phyloP scores from a whole-genome alignment of 1,140 invertebrate species.

The Camponotus pennsylvanicus region DNA sequence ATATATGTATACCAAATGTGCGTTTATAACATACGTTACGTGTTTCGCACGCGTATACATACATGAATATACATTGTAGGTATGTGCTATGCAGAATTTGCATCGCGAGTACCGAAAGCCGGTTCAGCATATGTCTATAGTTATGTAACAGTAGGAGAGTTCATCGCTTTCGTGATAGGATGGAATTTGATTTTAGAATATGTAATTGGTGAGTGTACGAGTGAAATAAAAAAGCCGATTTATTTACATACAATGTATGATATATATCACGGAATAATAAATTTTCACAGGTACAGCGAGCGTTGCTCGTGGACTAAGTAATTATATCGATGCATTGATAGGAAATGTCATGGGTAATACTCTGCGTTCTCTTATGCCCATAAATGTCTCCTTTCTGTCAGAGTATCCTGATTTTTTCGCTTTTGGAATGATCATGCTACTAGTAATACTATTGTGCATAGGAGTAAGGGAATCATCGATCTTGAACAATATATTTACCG shows the following conservation, averaged over 20 bases:
- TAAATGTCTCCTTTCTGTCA: constrained; percentile 90
- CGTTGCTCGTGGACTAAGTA: constrained; percentile 96
- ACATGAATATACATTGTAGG: constrained; percentile 82
- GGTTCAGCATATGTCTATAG: constrained; percentile 96
- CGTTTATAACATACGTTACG: not conserved
- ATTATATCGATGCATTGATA: constrained; percentile 94
- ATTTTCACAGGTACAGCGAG: constrained; percentile 91
- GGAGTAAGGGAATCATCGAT: constrained; percentile 96
- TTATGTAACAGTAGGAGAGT: constrained; percentile 95
- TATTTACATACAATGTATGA: not conserved
- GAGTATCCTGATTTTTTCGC: constrained; percentile 95
- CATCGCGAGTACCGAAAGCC: constrained; percentile 93
- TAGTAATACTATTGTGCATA: constrained; percentile 90
- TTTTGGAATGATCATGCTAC: constrained; percentile 89
- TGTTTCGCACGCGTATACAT: not conserved
- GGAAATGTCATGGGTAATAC: constrained; percentile 91
- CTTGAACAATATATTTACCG: constrained; percentile 96
- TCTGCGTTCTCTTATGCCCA: constrained; percentile 90
- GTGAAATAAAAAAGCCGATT: not conserved
- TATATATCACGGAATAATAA: not conserved
- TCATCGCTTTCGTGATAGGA: constrained; percentile 92
- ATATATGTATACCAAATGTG: not conserved
- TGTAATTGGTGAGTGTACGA: constrained; percentile 90
- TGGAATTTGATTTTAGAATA: constrained; percentile 97
- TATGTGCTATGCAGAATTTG: constrained; percentile 95